phyloP scores from a whole-genome alignment of 2,888 invertebrate species.

The Hermaeophaga mercurialis region DNA sequence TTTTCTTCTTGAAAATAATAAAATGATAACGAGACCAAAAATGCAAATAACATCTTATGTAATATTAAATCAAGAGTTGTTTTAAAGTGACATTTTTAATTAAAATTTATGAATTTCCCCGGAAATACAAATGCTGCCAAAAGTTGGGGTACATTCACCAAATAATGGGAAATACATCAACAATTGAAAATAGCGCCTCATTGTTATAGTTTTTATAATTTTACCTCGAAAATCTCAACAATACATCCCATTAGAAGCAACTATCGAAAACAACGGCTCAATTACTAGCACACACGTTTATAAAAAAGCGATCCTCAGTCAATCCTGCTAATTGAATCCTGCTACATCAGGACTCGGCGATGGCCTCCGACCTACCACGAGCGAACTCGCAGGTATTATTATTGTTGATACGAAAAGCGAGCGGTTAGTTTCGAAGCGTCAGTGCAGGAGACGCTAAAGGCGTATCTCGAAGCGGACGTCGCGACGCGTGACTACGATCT shows the following conservation, averaged over 20 bases:
- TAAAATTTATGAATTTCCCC: too few relatives aligned
- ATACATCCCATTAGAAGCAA: constrained; percentile 18
- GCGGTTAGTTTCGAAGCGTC: constrained; percentile 32
- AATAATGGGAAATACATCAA: too few relatives aligned
- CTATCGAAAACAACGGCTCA: constrained; percentile 28
- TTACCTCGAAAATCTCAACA: constrained; percentile 9
- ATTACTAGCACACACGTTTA: constrained; percentile 25
- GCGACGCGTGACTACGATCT: constrained; percentile 26
- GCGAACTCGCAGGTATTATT: constrained; percentile 32
- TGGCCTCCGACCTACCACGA: constrained; percentile 23
- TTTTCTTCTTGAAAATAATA: too few relatives aligned
- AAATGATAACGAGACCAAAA: too few relatives aligned
- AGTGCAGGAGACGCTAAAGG: constrained; percentile 26
- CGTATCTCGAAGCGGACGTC: constrained; percentile 25
- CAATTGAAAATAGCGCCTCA: background rate
- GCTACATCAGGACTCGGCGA: constrained; percentile 28
- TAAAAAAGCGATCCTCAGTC: constrained; percentile 25
- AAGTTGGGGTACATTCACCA: too few relatives aligned
- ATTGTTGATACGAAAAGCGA: constrained; percentile 25
- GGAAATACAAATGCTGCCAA: too few relatives aligned
- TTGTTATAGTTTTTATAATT: background rate
- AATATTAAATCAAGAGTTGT: too few relatives aligned
- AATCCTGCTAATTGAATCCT: constrained; percentile 34
- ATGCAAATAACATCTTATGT: too few relatives aligned
- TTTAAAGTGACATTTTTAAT: too few relatives aligned